Percentiles rank a stretch among this genome's conserved stretches.
These are phyloP conservation scores for Prenolepis imparis DNA, from an alignment of 2,888 invertebrate genomes.

Conservation along the genomic window DNA sequence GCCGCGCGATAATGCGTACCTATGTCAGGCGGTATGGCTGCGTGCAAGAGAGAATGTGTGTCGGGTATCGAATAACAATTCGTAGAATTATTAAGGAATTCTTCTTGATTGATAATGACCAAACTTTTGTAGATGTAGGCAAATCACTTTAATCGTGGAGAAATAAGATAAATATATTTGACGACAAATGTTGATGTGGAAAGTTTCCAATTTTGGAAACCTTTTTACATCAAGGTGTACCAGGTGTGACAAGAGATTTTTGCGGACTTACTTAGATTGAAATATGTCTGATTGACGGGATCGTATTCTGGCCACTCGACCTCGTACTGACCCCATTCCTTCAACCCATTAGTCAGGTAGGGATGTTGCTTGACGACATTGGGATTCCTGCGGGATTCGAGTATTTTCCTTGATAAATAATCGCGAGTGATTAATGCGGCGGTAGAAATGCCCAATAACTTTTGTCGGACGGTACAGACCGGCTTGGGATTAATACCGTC, in stretches of 20 bases:
- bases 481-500: slow-evolving; percentile 36
- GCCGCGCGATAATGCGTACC: slow-evolving; percentile 92
- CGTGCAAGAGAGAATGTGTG: not conserved
- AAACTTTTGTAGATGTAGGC: too few relatives aligned
- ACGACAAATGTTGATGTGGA: not conserved
- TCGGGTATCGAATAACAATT: not conserved
- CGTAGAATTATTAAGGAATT: not conserved
- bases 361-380: slow-evolving; percentile 91
- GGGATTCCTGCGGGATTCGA: slow-evolving; percentile 89
- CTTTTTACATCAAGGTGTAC: too few relatives aligned
- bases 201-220: not conserved
- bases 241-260: not conserved
- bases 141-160: too few relatives aligned
- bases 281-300: slow-evolving; percentile 91
- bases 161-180: too few relatives aligned
- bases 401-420: slow-evolving; percentile 47
- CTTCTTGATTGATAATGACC: too few relatives aligned
- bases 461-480: slow-evolving; percentile 1
- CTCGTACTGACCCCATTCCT: slow-evolving; percentile 91
- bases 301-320: slow-evolving; percentile 95
- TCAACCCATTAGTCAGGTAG: slow-evolving; percentile 89
- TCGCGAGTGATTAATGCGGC: slow-evolving; percentile 42
- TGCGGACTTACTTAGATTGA: slow-evolving; percentile 90
- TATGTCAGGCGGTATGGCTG: slow-evolving; percentile 92
- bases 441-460: slow-evolving; percentile 5